A percentile compares a stretch with the other conserved stretches of the same genome.
Evolutionary conservation across 2,797 vertebrate species (phyloP).

Genomic region (Schizopygopsis malacanthus): DNA sequence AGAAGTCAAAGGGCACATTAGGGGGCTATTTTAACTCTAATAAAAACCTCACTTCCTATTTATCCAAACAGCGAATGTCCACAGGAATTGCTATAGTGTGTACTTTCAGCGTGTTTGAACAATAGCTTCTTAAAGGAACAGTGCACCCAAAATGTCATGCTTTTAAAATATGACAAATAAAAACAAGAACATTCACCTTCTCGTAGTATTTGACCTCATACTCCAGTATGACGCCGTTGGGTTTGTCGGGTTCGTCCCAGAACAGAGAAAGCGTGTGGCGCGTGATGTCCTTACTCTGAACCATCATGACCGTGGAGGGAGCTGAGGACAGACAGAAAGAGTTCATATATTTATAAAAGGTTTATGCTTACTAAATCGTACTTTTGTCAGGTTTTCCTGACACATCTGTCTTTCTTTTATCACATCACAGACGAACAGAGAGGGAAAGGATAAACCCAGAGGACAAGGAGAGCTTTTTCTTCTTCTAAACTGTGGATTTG

Average conservation of each 20-base stretch:
- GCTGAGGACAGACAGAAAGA: constrained; percentile 73
- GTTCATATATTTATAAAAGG: constrained; percentile 23
- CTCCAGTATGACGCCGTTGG: constrained; percentile 96
- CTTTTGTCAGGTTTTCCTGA: constrained; percentile 74
- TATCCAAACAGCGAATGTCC: not conserved
- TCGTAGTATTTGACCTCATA: constrained; percentile 99
- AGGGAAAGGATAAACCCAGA: constrained; percentile 21
- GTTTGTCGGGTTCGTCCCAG: constrained; percentile 93
- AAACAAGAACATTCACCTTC: constrained; percentile 81
- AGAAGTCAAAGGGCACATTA: not conserved
- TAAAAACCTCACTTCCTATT: constrained; percentile 46
- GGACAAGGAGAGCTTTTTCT: constrained; percentile 21
- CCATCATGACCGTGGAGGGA: constrained; percentile 91
- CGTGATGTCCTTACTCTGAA: constrained; percentile 95
- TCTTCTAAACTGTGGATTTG: constrained; percentile 29
- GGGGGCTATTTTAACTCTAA: constrained; percentile 40
- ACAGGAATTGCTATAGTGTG: not conserved
- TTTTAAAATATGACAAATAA: not conserved
- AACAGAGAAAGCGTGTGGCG: constrained; percentile 93
- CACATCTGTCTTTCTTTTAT: constrained; percentile 52
- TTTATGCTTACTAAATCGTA: constrained; percentile 51
- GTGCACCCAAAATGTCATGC: not conserved
- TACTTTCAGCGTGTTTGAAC: too few relatives aligned
- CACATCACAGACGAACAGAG: constrained; percentile 22
- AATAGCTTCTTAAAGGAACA: constrained; percentile 18